phyloP scores from a whole-genome alignment of 1,140 invertebrate genomes.

The Apocrypta bakeri region DNA sequence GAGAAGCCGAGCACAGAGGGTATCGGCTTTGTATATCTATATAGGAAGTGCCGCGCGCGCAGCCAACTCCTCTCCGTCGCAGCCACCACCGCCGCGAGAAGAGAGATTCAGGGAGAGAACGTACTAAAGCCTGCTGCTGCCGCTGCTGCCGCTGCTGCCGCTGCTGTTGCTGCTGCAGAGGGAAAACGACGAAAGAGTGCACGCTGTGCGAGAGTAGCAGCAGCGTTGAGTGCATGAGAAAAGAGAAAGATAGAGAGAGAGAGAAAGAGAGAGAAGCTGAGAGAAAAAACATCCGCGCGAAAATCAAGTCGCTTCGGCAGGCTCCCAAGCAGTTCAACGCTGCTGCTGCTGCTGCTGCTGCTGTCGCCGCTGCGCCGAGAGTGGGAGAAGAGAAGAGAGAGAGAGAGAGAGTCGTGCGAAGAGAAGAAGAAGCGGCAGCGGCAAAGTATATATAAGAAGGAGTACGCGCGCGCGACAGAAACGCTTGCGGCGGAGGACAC shows the following conservation, averaged over 20 bases:
- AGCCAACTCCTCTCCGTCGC: slow-evolving; percentile 25
- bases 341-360: not conserved
- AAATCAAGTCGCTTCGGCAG: slow-evolving; percentile 43
- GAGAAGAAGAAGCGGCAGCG: slow-evolving; percentile 13
- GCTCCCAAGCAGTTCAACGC: slow-evolving; percentile 18
- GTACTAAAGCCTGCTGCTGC: not conserved
- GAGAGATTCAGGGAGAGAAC: not conserved
- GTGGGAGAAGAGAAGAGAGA: slow-evolving; percentile 15
- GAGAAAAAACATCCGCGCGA: slow-evolving; percentile 42
- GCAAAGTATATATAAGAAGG: slow-evolving; percentile 46
- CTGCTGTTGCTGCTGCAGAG: not conserved
- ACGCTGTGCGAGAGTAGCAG: not conserved
- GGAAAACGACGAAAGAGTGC: slow-evolving; percentile 19
- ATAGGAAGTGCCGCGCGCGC: slow-evolving; percentile 46
- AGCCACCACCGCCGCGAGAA: not conserved
- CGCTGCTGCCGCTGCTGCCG: not conserved
- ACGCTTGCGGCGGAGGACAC: slow-evolving; percentile 46
- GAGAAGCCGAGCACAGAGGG: slow-evolving; percentile 1
- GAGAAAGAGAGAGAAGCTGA: not conserved
- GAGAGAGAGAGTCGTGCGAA: slow-evolving; percentile 25
- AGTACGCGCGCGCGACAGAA: slow-evolving; percentile 39
- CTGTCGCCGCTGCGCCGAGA: not conserved
- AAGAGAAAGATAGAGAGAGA: not conserved
- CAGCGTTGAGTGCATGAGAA: slow-evolving; percentile 20
- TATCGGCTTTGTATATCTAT: slow-evolving; percentile 46